Conservation (phyloP, 1,140 invertebrate species). For the Ganaspis sp. region DNA sequence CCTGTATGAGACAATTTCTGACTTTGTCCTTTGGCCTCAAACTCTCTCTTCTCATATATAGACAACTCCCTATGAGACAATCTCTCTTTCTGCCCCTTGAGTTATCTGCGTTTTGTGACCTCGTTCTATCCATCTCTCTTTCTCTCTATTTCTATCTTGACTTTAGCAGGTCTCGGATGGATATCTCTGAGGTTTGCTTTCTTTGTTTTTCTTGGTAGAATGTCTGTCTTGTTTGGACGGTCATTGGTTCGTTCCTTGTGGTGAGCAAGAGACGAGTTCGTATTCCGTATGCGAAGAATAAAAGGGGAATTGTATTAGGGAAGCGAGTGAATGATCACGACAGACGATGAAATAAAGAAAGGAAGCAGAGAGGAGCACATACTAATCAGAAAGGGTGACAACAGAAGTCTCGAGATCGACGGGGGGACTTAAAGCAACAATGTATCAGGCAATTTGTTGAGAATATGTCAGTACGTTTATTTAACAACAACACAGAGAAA, state of each 20-base stretch:
- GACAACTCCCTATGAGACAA: slow-evolving; percentile 40
- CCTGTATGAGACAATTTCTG: no score
- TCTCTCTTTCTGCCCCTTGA: no score
- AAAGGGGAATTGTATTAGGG: slow-evolving; percentile 1
- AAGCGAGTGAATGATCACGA: slow-evolving; percentile 8
- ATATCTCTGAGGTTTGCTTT: slow-evolving; percentile 33
- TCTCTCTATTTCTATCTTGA: slow-evolving; percentile 38
- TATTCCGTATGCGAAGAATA: slow-evolving; percentile 5
- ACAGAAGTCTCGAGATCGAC: no score
- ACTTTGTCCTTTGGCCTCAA: neutral
- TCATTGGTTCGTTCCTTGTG: neutral
- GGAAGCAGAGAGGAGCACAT: no score
- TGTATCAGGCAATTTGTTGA: no score
- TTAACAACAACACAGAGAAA: no score
- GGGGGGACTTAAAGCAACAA: no score
- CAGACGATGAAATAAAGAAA: neutral
- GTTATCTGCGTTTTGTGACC: neutral
- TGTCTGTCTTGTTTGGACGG: neutral
- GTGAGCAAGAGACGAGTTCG: neutral
- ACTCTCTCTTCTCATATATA: slow-evolving; percentile 38
- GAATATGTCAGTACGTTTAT: no score
- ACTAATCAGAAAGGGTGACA: no score
- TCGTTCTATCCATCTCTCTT: neutral
- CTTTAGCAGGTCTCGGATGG: slow-evolving; percentile 31
- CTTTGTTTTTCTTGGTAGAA: neutral